These are phyloP conservation scores for Dolomedes plantarius DNA, from an alignment of 2,888 invertebrate genomes.

Conservation along the genomic window DNA sequence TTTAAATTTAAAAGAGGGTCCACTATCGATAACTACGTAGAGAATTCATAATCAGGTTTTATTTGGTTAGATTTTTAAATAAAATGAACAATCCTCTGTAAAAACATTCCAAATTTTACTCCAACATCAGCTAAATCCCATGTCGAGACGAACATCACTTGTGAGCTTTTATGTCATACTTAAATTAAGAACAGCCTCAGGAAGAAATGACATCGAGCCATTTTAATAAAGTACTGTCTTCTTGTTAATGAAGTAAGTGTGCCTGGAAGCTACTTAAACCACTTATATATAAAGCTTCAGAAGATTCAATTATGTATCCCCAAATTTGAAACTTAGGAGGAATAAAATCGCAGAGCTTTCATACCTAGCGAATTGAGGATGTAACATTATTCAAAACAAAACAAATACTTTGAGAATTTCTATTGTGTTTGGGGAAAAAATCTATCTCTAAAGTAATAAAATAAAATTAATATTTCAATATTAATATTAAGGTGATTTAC, in stretches of 20 bases:
- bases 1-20: too few relatives aligned
- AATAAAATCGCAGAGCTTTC: background rate
- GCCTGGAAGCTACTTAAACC: constrained; percentile 20
- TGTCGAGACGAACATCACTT: background rate
- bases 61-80: too few relatives aligned
- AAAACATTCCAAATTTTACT: background rate
- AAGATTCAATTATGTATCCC: background rate
- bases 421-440: too few relatives aligned
- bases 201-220: background rate
- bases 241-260: constrained; percentile 28
- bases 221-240: constrained; percentile 18
- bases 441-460: too few relatives aligned
- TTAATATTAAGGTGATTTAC: too few relatives aligned
- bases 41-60: too few relatives aligned
- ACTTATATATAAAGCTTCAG: background rate
- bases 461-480: too few relatives aligned
- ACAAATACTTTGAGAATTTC: background rate
- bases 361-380: background rate
- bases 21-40: too few relatives aligned
- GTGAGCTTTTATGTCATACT: constrained; percentile 3
- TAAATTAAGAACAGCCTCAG: constrained; percentile 7
- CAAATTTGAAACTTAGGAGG: background rate
- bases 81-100: background rate
- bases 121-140: background rate
- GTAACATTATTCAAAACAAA: background rate